Conservation (phyloP, 92 coral and sea anemone genomes). For the Epizoanthus scotinus region DNA sequence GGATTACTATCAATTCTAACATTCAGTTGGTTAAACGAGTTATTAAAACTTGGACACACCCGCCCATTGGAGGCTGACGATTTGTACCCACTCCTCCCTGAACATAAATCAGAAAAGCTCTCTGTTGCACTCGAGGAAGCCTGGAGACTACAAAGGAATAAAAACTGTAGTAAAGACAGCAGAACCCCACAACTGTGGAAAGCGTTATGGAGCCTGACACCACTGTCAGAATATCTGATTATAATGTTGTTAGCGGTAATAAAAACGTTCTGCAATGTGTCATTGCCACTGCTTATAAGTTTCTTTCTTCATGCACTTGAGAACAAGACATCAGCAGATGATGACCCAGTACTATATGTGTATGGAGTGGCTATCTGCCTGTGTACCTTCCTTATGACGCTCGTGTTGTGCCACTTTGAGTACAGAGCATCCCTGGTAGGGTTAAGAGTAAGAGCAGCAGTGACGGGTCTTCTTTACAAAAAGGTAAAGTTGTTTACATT, state of each 20-base stretch:
- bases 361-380: background rate
- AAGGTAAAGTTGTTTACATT: too few species aligned
- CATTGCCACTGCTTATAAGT: background rate
- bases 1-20: constrained; percentile 3
- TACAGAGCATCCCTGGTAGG: constrained; percentile 10
- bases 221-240: background rate
- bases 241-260: background rate
- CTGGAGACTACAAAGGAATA: background rate
- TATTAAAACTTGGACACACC: constrained; percentile 14
- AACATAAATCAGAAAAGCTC: too few species aligned
- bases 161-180: background rate
- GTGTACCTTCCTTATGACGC: too few species aligned
- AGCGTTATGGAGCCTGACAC: background rate
- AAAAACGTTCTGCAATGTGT: background rate
- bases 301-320: background rate
- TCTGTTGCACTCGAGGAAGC: background rate
- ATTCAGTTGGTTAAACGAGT: constrained; percentile 18
- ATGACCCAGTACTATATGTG: constrained; percentile 14
- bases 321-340: background rate
- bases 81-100: too few species aligned
- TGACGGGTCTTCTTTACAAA: too few species aligned
- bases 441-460: background rate
- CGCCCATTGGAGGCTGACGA: constrained; percentile 6
- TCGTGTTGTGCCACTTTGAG: background rate
- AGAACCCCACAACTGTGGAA: too few species aligned